These are phyloP conservation scores for Odontophorus gujanensis DNA, from an alignment of 2,113 vertebrate species.

Conservation along the genomic window DNA sequence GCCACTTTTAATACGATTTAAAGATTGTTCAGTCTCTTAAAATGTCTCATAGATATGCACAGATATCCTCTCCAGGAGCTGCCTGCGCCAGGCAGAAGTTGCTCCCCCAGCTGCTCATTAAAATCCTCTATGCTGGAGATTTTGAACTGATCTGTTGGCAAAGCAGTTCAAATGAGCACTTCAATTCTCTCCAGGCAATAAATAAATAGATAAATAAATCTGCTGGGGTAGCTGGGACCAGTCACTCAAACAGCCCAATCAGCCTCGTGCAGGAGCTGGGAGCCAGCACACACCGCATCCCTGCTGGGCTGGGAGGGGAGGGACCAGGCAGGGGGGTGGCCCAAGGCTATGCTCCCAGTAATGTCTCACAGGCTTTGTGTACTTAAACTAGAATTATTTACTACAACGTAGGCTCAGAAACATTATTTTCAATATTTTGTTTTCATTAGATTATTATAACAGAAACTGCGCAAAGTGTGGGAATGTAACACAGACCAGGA, in stretches of 20 bases:
- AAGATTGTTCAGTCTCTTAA: neutral
- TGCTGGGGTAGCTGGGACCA: neutral
- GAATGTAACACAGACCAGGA: rapidly evolving
- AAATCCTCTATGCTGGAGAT: constrained; percentile 49
- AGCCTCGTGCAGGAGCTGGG: neutral
- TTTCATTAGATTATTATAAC: neutral
- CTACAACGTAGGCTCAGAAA: neutral
- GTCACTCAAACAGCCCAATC: constrained; percentile 24
- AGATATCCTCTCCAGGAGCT: constrained; percentile 16
- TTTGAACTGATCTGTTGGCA: constrained; percentile 54
- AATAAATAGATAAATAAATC: neutral
- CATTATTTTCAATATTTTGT: neutral
- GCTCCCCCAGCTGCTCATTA: constrained; percentile 72
- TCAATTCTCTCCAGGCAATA: neutral
- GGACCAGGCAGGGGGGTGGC: rapidly evolving
- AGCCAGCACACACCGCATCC: neutral
- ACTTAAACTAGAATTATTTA: neutral
- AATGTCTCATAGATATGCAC: constrained; percentile 38
- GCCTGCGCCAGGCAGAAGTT: constrained; percentile 23
- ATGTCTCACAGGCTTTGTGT: neutral
- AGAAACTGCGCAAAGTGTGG: neutral
- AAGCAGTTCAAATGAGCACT: constrained; percentile 43
- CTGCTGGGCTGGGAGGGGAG: neutral
- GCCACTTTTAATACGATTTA: constrained; percentile 11
- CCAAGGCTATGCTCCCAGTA: rapidly evolving